Conservation (phyloP, 1,140 invertebrate species). For the Parapsyche elsis region DNA sequence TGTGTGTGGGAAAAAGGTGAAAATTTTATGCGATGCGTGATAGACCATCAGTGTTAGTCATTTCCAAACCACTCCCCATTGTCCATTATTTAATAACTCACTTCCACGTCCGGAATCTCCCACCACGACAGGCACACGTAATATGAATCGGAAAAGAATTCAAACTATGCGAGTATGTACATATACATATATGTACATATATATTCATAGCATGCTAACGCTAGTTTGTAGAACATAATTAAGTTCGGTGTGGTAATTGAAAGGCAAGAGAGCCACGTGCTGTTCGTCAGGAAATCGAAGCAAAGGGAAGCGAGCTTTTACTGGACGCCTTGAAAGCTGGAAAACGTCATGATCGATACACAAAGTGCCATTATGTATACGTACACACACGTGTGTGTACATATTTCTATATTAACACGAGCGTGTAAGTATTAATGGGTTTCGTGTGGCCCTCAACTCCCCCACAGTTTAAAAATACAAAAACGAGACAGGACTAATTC, state of each 20-base stretch:
- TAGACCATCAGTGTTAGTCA: no score
- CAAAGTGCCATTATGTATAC: slow-evolving; percentile 20
- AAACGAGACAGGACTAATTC: no score
- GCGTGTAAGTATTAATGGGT: background rate
- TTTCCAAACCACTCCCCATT: background rate
- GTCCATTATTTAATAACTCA: slow-evolving; percentile 13
- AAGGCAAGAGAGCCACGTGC: background rate
- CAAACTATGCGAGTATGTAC: no score
- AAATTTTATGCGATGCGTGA: no score
- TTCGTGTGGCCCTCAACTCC: background rate
- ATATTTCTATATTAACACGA: background rate
- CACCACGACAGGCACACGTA: background rate
- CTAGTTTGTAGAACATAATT: background rate
- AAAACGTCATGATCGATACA: slow-evolving; percentile 24
- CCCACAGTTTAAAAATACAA: background rate
- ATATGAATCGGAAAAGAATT: background rate
- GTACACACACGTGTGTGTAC: background rate
- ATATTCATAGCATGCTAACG: background rate
- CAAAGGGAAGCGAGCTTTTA: background rate
- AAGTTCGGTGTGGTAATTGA: background rate
- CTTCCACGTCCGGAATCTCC: background rate
- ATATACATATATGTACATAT: no score
- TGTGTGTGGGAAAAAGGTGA: background rate
- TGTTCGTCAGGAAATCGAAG: background rate
- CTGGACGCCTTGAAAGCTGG: slow-evolving; percentile 6